Evolutionary conservation across 2,888 invertebrate species (phyloP), one percentile per base, ranked within the genome.

Genomic region (Lottia scabra): DNA sequence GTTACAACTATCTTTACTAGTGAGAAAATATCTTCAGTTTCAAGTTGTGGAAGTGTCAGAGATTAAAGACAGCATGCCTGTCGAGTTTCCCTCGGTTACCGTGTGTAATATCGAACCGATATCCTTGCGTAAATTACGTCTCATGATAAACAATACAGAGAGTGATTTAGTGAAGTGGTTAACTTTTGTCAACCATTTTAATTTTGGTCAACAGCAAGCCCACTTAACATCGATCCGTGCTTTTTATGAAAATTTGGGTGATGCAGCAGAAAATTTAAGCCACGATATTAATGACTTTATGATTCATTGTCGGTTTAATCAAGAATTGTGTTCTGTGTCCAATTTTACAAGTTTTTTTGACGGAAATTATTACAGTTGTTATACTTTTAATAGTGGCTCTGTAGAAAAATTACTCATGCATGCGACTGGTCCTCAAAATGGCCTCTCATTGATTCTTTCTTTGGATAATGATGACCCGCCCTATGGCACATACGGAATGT

Each of bases 331-430:
- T 75, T 72, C 70, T 8, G 63, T 78, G 19, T 63, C 71, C 16
- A 86, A 87, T 73, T 87, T 87, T 66, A 83, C 84, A 3, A 73
- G 78, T 15, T 84, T 74, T 68, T 84, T 84, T 71, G 85, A 85
- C 69, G 85, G 85, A 30, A 84, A 85, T 73, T 87, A 85, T 74
- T 87, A 81, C 78, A 87, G 85, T 77, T 87, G 87, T 71, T 87
- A 81, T 73, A 87, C 87, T 12, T 87, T 87, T 76, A 87, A 86
- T 72, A 84, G 83, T 68, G 85, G 84, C 1, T 75, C 73, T 23
- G 70, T 80, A 10, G 75, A 81, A 2, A 81, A 81, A 70, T 75
- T 85, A 12, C 75, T 84, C 26, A 85, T 83, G 80, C 84, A 84
- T 67, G 82, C 85, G 19, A 86, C 86, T 10, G 87, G 87, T 2